A percentile compares a stretch with the other conserved stretches of the same genome.
Conservation (phyloP, 2,888 invertebrate species). For the Nomada fabriciana region DNA sequence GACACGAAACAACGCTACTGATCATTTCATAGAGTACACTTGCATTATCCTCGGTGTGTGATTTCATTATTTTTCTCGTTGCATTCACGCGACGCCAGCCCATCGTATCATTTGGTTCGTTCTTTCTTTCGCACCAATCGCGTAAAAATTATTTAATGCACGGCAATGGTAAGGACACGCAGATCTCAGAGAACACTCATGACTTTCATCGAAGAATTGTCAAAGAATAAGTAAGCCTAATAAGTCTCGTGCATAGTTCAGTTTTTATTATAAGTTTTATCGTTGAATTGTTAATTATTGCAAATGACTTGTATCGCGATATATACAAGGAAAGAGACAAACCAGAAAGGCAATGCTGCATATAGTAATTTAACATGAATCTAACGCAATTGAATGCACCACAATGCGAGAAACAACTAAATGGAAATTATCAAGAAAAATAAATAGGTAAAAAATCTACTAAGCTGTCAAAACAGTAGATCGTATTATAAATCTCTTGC, state of each 20-base stretch:
- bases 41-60: not conserved
- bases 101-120: not conserved
- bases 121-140: not conserved
- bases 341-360: not conserved
- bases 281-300: too few species aligned
- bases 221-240: too few species aligned
- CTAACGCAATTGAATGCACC: not conserved
- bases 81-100: too few species aligned
- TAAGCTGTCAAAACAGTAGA: too few species aligned
- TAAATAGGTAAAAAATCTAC: not conserved
- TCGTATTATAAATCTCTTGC: too few species aligned
- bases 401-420: not conserved
- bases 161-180: too few species aligned
- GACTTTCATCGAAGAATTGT: too few species aligned
- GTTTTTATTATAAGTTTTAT: too few species aligned
- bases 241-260: too few species aligned
- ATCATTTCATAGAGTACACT: conserved; percentile 13
- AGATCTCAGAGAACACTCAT: too few species aligned
- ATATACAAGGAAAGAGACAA: not conserved
- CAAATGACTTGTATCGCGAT: not conserved
- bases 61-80: not conserved
- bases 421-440: not conserved
- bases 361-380: not conserved
- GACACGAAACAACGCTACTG: conserved; percentile 27
- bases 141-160: too few species aligned